Percentiles rank a stretch among this genome's conserved stretches.
Evolutionary conservation across 30 jellyfish, hydroid and myxozoan genomes (phyloP).

Genomic region (Cassiopea xamachana): DNA sequence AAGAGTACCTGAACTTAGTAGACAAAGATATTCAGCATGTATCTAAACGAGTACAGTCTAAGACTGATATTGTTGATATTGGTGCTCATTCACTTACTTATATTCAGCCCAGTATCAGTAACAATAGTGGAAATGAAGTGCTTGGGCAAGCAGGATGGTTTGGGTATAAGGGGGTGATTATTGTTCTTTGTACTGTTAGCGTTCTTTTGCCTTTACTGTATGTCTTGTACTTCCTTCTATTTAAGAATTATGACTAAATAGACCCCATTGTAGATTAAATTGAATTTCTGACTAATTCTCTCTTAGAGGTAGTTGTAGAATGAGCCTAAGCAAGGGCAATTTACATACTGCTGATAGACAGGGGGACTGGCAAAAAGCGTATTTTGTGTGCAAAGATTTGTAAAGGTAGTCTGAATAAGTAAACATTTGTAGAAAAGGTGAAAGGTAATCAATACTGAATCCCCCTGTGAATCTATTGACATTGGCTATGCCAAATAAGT

Average conservation of each 20-base stretch:
- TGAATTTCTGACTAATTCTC: no score
- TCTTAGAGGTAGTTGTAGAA: no score
- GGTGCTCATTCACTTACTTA: slow-evolving; percentile 51
- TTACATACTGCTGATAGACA: no score
- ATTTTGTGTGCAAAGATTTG: no score
- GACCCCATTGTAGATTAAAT: neutral
- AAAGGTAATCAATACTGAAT: no score
- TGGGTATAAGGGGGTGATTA: slow-evolving; percentile 54
- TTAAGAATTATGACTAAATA: neutral
- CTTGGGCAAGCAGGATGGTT: slow-evolving; percentile 70
- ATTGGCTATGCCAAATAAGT: no score
- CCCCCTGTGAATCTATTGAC: no score
- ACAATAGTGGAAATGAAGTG: neutral
- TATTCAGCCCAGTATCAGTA: slow-evolving; percentile 36
- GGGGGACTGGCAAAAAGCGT: no score
- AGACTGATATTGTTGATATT: slow-evolving; percentile 40
- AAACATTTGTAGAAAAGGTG: no score
- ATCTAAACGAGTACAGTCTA: slow-evolving; percentile 40
- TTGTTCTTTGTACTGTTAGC: slow-evolving; percentile 59
- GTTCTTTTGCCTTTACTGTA: slow-evolving; percentile 61
- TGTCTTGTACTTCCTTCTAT: slow-evolving; percentile 37
- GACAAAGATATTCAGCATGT: slow-evolving; percentile 59
- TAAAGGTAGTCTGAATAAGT: no score
- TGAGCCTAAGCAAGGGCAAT: no score
- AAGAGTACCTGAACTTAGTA: slow-evolving; percentile 55